These are phyloP conservation scores for Steinernema khuongi DNA, from an alignment of 1,140 invertebrate genomes.

Conservation along the genomic window DNA sequence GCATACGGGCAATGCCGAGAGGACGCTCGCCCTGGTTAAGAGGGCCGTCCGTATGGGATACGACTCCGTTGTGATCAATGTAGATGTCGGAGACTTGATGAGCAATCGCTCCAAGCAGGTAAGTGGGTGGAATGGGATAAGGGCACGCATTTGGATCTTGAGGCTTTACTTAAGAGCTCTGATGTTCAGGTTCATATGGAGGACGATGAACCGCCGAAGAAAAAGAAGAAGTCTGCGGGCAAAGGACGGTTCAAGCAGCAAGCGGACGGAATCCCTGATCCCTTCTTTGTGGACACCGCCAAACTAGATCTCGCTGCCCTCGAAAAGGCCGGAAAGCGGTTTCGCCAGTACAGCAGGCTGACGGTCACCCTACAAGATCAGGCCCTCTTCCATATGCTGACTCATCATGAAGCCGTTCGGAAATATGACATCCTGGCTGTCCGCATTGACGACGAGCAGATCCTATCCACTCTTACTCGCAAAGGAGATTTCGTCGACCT, in stretches of 20 bases:
- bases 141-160: neutral
- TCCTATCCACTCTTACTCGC: constrained; percentile 47
- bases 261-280: constrained; percentile 46
- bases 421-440: constrained; percentile 56
- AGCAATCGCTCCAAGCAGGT: constrained; percentile 25
- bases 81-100: constrained; percentile 50
- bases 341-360: constrained; percentile 55
- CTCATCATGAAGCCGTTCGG: constrained; percentile 43
- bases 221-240: constrained; percentile 47
- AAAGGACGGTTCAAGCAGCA: constrained; percentile 21
- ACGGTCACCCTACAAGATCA: constrained; percentile 50
- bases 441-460: constrained; percentile 44
- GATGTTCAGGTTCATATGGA: constrained; percentile 4
- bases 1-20: constrained; percentile 47
- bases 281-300: constrained; percentile 46
- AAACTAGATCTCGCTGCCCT: constrained; percentile 43
- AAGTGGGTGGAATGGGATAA: constrained; percentile 2
- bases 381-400: constrained; percentile 42
- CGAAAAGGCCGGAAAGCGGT: constrained; percentile 43
- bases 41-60: constrained; percentile 55
- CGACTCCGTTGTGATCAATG: constrained; percentile 53
- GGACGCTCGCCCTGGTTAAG: constrained; percentile 44
- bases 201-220: constrained; percentile 37
- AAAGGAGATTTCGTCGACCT: constrained; percentile 45
- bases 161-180: neutral